Percentiles rank a stretch among this genome's conserved stretches.
phyloP scores from a whole-genome alignment of 2,888 invertebrate species.

The Mystacides longicornis region DNA sequence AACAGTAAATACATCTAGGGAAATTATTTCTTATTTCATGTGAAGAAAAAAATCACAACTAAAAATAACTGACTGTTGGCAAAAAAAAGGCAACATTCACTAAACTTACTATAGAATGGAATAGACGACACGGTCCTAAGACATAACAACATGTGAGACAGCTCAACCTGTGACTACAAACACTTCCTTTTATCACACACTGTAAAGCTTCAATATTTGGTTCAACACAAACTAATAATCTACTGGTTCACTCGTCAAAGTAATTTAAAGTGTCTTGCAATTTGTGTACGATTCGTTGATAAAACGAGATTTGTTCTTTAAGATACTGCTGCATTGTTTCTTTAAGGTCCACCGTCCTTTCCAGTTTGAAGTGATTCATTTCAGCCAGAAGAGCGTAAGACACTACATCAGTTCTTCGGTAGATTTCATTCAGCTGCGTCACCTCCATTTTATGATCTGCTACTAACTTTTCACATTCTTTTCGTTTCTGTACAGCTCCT shows the following conservation, averaged over 20 bases:
- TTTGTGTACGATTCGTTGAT: conserved; percentile 73
- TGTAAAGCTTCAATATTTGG: conserved; percentile 6
- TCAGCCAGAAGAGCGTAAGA: conserved; percentile 92
- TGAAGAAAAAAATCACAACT: too few relatives aligned
- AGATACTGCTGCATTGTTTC: conserved; percentile 80
- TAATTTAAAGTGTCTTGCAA: conserved; percentile 53
- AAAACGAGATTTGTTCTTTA: conserved; percentile 84
- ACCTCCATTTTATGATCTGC: conserved; percentile 79
- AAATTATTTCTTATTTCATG: too few relatives aligned
- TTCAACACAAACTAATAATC: conserved; percentile 3
- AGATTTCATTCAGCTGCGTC: conserved; percentile 71
- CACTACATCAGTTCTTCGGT: conserved; percentile 81
- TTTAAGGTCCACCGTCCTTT: conserved; percentile 79
- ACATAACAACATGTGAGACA: not conserved
- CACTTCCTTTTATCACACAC: too few relatives aligned
- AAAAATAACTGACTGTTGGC: too few relatives aligned
- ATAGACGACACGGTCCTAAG: not conserved
- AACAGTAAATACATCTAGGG: too few relatives aligned
- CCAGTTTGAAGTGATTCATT: conserved; percentile 85
- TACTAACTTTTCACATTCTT: conserved; percentile 76
- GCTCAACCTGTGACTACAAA: too few relatives aligned
- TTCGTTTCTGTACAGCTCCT: conserved; percentile 80
- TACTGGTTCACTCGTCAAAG: conserved; percentile 38
- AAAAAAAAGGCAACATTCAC: too few relatives aligned
- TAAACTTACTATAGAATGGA: too few relatives aligned